Evolutionary conservation across 2,888 invertebrate species (phyloP).

Genomic region (Hipparchia sbordonii): DNA sequence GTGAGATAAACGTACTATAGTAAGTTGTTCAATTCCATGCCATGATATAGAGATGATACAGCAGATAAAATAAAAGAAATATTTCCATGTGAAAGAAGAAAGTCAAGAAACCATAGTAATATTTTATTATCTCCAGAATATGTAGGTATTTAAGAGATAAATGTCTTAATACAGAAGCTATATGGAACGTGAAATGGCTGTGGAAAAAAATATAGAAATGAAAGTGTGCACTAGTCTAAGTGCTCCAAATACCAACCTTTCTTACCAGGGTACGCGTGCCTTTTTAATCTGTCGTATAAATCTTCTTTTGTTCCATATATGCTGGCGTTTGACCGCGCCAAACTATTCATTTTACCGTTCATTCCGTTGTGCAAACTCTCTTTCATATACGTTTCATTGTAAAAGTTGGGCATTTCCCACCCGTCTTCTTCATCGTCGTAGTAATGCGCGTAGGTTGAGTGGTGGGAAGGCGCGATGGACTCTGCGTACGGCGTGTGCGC

Average conservation of each 20-base stretch:
- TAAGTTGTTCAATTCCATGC: too few species aligned
- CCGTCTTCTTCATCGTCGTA: constrained; percentile 98
- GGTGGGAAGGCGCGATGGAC: constrained; percentile 97
- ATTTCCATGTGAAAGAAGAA: background rate
- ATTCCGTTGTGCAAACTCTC: constrained; percentile 94
- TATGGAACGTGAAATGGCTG: constrained; percentile 48
- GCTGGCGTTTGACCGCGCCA: constrained; percentile 96
- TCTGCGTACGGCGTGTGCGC: constrained; percentile 97
- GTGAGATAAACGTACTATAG: background rate
- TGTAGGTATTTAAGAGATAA: constrained; percentile 13
- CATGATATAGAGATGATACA: too few species aligned
- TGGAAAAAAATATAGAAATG: constrained; percentile 45
- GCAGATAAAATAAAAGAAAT: background rate
- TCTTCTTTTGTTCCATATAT: constrained; percentile 98
- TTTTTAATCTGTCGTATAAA: constrained; percentile 96
- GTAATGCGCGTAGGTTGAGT: constrained; percentile 97
- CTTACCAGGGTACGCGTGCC: constrained; percentile 96
- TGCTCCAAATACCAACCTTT: constrained; percentile 89
- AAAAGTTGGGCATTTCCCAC: constrained; percentile 99
- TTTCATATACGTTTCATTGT: constrained; percentile 98
- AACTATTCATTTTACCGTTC: constrained; percentile 94
- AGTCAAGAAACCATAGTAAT: background rate
- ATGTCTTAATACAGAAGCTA: constrained; percentile 37
- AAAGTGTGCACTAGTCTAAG: constrained; percentile 69
- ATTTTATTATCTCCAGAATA: background rate